These are phyloP conservation scores for Pyralis farinalis DNA, from an alignment of 2,888 invertebrate species.

Conservation along the genomic window DNA sequence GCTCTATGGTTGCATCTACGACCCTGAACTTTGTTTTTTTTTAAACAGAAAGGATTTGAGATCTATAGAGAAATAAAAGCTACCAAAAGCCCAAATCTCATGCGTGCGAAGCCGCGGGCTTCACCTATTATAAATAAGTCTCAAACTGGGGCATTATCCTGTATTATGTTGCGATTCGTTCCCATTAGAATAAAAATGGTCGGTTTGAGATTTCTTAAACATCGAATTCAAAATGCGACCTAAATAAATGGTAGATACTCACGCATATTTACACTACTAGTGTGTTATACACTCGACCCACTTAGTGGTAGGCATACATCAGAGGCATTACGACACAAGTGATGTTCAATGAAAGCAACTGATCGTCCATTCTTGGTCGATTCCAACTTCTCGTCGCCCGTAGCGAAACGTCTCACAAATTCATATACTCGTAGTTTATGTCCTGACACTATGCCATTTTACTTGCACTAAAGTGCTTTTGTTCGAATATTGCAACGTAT, in stretches of 20 bases:
- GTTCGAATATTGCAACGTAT: constrained; percentile 1
- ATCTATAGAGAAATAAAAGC: too few species aligned
- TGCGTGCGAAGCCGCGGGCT: too few species aligned
- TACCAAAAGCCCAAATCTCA: too few species aligned
- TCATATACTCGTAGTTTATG: constrained; percentile 25
- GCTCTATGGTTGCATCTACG: too few species aligned
- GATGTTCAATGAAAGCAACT: constrained; percentile 48
- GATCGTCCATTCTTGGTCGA: constrained; percentile 32
- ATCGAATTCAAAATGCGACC: background rate
- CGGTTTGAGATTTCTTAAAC: too few species aligned
- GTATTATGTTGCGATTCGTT: too few species aligned
- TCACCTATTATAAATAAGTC: too few species aligned
- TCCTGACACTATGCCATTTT: constrained; percentile 1
- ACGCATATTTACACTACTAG: constrained; percentile 2
- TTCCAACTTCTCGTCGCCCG: constrained; percentile 22
- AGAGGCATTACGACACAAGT: constrained; percentile 37
- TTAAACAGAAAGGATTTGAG: too few species aligned
- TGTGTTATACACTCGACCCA: constrained; percentile 27
- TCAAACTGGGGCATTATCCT: too few species aligned
- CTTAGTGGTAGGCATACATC: constrained; percentile 20
- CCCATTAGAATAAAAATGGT: too few species aligned
- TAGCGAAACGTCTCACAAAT: constrained; percentile 24
- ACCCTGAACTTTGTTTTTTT: too few species aligned
- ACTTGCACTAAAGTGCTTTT: constrained; percentile 6
- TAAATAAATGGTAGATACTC: background rate